Evolutionary conservation across 2,113 vertebrate genomes (phyloP), one percentile per base, ranked within the genome.

Genomic region (Rhea americana): DNA sequence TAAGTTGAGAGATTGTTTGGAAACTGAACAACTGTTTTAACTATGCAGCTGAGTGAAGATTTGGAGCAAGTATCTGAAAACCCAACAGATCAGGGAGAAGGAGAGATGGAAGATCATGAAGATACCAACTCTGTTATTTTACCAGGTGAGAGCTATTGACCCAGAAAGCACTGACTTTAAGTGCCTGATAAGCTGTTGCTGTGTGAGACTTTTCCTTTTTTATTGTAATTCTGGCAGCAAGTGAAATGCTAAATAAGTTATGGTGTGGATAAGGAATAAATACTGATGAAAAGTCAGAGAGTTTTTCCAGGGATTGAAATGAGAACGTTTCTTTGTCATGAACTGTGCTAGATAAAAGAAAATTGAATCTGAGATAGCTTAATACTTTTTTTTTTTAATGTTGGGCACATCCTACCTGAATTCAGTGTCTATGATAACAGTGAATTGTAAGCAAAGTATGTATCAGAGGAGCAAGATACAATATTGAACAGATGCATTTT

Each of bases 31-130:
- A 92, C 91, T 93, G 90, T 93, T 97, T 93, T 96, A 90, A 95
- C 70, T 93, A 91, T 90, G 78, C 96, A 99, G 99, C 98, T 99
- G 86, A 98, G 92, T 93, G 98, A 98, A 53, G 98, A 98, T 55
- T 94, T 97, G 92, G 94, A 96, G 17, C 97, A 61, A 59, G 82
- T 41, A 16, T 85, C 97, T 91, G 96, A 82, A 96, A 96, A 97
- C 76, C 90, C 85, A 43, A 66, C 94, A 8, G 97, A 98, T 8
- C 93, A 96, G 37, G 77, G 55, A 66, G 97, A 89, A 55, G 96
- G 96, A n/a, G 96, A 97, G 39, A 97, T 98, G 86, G 89, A 90
- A 26, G 93, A 96, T 83, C 90, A 86, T 56, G 97, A 95, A 88
- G 97, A 97, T 85, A 73, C 93, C 67, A 93, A 79, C 68, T 96